phyloP scores from a whole-genome alignment of 2,888 invertebrate genomes.

The Drosophila eohydei region DNA sequence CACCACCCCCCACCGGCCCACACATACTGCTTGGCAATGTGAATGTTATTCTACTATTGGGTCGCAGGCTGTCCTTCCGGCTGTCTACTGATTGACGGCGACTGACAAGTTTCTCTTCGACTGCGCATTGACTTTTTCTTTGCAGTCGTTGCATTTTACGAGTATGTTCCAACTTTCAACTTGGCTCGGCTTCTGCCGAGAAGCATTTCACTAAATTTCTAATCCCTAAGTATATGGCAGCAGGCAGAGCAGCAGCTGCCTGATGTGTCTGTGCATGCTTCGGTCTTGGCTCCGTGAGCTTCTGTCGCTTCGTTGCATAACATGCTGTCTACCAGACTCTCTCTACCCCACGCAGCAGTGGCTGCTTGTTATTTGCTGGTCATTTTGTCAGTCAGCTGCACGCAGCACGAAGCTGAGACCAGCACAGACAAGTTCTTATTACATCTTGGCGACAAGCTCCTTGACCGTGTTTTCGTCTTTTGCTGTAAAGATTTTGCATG shows the following conservation, averaged over 20 bases:
- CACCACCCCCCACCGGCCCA: conserved; percentile 14
- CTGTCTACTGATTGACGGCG: conserved; percentile 77
- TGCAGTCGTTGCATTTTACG: conserved; percentile 77
- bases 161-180: conserved; percentile 70
- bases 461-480: conserved; percentile 43
- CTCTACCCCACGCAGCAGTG: background rate
- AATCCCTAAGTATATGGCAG: conserved; percentile 81
- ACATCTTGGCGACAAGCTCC: conserved; percentile 75
- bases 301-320: conserved; percentile 62
- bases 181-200: conserved; percentile 52
- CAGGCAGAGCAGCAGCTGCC: conserved; percentile 71
- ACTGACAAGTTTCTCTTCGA: conserved; percentile 81
- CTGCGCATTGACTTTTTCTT: conserved; percentile 78
- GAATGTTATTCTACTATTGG: conserved; percentile 76
- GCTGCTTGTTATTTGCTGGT: conserved; percentile 59
- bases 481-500: conserved; percentile 63
- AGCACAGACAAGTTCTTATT: conserved; percentile 62
- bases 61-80: conserved; percentile 62
- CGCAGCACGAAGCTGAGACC: conserved; percentile 16
- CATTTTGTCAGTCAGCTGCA: conserved; percentile 61
- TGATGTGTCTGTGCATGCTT: conserved; percentile 53
- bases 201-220: conserved; percentile 80
- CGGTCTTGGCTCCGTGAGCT: conserved; percentile 4
- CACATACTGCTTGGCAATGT: conserved; percentile 13
- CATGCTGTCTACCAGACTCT: conserved; percentile 30